Evolutionary conservation across 2,888 invertebrate species (phyloP).

Genomic region (Agrotis puta): DNA sequence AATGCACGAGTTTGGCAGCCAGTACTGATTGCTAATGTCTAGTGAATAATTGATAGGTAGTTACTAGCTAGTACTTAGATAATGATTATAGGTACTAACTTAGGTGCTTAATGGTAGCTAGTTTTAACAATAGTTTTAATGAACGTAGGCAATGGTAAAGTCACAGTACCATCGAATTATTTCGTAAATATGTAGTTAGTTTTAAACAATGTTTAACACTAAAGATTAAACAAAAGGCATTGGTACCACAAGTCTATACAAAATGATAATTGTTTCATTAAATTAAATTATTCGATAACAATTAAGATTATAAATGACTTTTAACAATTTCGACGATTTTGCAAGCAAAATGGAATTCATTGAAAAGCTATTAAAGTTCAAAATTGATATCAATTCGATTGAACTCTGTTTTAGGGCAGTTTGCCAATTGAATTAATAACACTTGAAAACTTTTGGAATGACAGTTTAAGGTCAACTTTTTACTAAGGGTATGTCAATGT

Average conservation of each 20-base stretch:
- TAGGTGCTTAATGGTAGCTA: too few species aligned
- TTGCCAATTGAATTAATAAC: conserved; percentile 29
- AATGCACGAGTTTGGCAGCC: too few species aligned
- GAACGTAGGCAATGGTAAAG: background rate
- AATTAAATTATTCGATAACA: conserved; percentile 5
- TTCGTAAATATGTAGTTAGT: background rate
- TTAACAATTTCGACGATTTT: conserved; percentile 29
- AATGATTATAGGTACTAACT: too few species aligned
- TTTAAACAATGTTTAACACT: background rate
- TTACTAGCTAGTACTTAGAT: too few species aligned
- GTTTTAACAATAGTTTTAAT: background rate
- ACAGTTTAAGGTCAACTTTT: background rate
- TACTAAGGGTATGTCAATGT: background rate
- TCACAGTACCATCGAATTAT: background rate
- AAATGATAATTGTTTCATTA: conserved; percentile 18
- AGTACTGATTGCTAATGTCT: too few species aligned
- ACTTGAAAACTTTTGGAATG: conserved; percentile 16
- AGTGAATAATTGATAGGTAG: too few species aligned
- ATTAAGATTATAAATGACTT: conserved; percentile 28
- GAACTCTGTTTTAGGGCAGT: conserved; percentile 35
- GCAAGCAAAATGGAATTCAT: conserved; percentile 33
- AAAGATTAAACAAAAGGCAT: background rate
- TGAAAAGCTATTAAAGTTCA: conserved; percentile 36
- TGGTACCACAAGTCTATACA: background rate
- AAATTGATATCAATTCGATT: conserved; percentile 40